Percentiles rank a stretch among this genome's conserved stretches.
phyloP scores from a whole-genome alignment of 1,140 invertebrate species.

The Heliothis subflexa region DNA sequence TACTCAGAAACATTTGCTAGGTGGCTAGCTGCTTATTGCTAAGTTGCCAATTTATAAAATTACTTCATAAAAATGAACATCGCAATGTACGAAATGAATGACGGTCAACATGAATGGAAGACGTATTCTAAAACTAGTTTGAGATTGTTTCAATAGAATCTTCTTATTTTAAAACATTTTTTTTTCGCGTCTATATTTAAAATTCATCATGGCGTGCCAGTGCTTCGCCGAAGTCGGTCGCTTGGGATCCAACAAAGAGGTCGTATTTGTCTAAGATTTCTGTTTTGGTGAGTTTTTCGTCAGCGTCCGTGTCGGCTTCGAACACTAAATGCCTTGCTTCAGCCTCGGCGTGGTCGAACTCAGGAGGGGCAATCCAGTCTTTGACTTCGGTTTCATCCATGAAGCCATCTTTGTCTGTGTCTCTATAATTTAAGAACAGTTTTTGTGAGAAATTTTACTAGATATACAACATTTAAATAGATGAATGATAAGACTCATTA shows the following conservation, averaged over 20 bases:
- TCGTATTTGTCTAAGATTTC: conserved; percentile 99
- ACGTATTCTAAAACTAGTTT: not conserved
- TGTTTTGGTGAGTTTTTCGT: conserved; percentile 95
- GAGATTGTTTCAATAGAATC: conserved; percentile 2
- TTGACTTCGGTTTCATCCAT: conserved; percentile 95
- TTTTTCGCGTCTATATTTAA: conserved; percentile 80
- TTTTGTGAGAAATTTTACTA: not conserved
- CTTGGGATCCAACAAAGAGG: conserved; percentile 99
- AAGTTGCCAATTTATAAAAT: no score
- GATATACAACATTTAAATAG: not conserved
- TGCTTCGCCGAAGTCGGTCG: conserved; percentile 99
- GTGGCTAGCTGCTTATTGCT: not conserved
- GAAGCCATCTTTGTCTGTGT: conserved; percentile 95
- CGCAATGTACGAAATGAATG: no score
- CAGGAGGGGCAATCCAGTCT: conserved; percentile 97
- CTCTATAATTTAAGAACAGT: conserved; percentile 77
- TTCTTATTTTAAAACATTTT: conserved; percentile 24
- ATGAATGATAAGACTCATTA: no score
- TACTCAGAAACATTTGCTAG: conserved; percentile 16
- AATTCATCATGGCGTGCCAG: conserved; percentile 97
- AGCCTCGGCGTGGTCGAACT: conserved; percentile 98
- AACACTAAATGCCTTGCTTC: conserved; percentile 98
- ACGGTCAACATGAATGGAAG: conserved; percentile 1
- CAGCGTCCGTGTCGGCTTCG: conserved; percentile 96
- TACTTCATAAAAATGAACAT: no score